Conservation (phyloP, 2,113 vertebrate genomes). For the Chionodraco myersi region DNA sequence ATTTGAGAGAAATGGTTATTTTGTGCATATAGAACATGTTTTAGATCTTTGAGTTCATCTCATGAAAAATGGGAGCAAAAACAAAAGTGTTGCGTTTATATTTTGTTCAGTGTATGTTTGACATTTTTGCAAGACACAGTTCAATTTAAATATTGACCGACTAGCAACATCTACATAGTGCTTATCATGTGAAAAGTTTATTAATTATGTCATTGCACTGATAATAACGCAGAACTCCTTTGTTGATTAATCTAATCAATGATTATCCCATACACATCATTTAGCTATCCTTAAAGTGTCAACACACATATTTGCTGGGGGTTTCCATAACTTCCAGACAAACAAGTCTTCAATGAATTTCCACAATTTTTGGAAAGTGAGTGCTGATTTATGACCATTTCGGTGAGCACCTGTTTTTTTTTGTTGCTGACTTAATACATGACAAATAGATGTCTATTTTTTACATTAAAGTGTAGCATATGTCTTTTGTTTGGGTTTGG, state of each 20-base stretch:
- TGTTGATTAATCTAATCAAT: neutral
- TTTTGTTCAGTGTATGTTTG: no score
- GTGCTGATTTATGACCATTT: neutral
- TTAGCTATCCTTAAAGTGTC: neutral
- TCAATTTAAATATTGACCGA: neutral
- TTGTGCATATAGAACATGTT: no score
- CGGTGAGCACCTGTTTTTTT: neutral
- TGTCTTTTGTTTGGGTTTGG: neutral
- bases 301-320: neutral
- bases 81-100: no score
- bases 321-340: neutral
- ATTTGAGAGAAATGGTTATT: no score
- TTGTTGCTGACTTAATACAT: neutral
- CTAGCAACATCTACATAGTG: neutral
- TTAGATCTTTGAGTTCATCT: no score
- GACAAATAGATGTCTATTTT: conserved; percentile 6
- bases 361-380: neutral
- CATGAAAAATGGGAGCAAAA: no score
- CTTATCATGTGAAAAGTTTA: neutral
- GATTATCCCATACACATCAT: neutral
- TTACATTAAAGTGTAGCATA: neutral
- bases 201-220: neutral
- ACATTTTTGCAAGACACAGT: no score
- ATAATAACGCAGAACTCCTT: neutral
- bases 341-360: no score